Conservation (phyloP, 2,888 invertebrate genomes). For the Eledona agricola region DNA sequence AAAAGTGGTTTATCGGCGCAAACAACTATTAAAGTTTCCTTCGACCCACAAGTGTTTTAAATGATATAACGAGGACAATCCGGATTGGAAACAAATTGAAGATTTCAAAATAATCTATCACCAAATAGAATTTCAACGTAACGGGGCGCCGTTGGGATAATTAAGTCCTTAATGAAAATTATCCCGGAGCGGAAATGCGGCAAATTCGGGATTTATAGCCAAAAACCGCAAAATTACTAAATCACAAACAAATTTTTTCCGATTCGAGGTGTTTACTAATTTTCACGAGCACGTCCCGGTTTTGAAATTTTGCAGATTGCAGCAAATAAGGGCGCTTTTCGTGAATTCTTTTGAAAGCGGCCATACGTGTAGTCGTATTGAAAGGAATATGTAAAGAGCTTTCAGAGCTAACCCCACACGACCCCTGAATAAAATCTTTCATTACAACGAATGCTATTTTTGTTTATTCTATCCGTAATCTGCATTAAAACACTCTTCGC, state of each 20-base stretch:
- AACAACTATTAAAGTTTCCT: slow-evolving; percentile 38
- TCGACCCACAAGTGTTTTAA: slow-evolving; percentile 35
- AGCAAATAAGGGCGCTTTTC: slow-evolving; percentile 16
- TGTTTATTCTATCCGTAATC: slow-evolving; percentile 19
- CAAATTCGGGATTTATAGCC: slow-evolving; percentile 2
- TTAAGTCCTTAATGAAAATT: slow-evolving; percentile 29
- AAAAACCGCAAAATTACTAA: slow-evolving; percentile 1
- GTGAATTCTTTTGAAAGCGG: slow-evolving; percentile 11
- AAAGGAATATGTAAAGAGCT: slow-evolving; percentile 25
- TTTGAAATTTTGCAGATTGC: slow-evolving; percentile 4
- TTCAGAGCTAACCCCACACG: slow-evolving; percentile 26
- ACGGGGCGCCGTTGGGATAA: slow-evolving; percentile 17
- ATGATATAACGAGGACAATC: slow-evolving; percentile 32
- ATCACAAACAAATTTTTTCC: neutral
- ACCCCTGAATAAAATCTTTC: slow-evolving; percentile 22
- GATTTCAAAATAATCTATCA: slow-evolving; percentile 27
- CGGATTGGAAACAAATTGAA: too few species aligned
- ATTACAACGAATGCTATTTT: slow-evolving; percentile 22
- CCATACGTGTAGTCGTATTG: slow-evolving; percentile 20
- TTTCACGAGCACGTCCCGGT: too few species aligned
- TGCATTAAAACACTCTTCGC: slow-evolving; percentile 21
- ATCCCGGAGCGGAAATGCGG: slow-evolving; percentile 13
- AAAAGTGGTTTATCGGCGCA: slow-evolving; percentile 35
- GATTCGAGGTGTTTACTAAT: neutral
- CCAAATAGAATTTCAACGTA: slow-evolving; percentile 27